Base-by-base conservation (phyloP, 1,140 invertebrate species). In the Lucilia cuprina region DNA sequence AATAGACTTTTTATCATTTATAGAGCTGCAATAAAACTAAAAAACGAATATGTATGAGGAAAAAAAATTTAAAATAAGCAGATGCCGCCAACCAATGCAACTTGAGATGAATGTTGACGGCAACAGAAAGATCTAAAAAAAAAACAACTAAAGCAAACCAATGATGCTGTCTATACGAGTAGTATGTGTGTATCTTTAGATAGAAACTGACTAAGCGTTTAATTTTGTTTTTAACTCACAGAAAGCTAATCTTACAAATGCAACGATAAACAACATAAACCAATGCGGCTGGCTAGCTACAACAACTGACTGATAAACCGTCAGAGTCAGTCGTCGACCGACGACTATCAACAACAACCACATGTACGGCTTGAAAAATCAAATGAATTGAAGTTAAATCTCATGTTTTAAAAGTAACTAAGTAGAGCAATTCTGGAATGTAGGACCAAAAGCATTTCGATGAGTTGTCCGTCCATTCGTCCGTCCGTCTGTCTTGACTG, bases 201-300 rank as follows among this genome's bases (percentile, higher is more conserved):
- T 80, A 80, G 77, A 80, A 80, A 49, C 34, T 80, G 77, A 80
- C 77, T 80, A 49, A 80, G 77, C 77, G 77, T 80, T 80, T 80
- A 80, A 80, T 80, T 80, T 80, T 80, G 25, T 70, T 70, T 60
- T 70, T 70, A 70, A 70, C 21, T 70, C 21, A 21, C 65, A 49
- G 47, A 80, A 80, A 25, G 77, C 77, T 80, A 80, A 80, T 80
- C 77, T 80, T 50, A 80, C 77, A 80, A 80, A 80, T 80, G 77
- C 47, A 49, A 77, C 74, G 77, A 80, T 80, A 80, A 80, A 80
- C 47, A 30, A 25, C 35, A 25, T 21, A 49, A 49, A 80, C 47
- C 77, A 80, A 14, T 17, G 17, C 50, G 17, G 17, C 12, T 17
- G n/a, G 14, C 14, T 7, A n/a, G 14, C 55, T 3, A 47, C 75